Conservation (phyloP, 2,888 invertebrate species). For the Strigamia crassipes region DNA sequence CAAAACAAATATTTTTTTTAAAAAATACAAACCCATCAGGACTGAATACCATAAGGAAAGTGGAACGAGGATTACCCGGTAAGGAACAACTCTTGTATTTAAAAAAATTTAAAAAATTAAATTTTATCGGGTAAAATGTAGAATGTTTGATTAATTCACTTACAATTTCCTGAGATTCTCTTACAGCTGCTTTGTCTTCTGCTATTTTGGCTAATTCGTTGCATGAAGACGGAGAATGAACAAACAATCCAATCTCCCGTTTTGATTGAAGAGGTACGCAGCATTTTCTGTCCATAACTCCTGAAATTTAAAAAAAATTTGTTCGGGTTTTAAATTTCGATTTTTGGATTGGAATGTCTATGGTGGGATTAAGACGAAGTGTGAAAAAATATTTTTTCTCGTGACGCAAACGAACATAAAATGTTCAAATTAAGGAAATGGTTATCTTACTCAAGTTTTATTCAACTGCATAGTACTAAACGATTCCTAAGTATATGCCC, state of each 20-base stretch:
- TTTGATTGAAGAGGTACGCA: slow-evolving; percentile 14
- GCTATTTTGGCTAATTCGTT: slow-evolving; percentile 36
- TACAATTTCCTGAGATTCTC: slow-evolving; percentile 44
- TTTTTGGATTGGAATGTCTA: background rate
- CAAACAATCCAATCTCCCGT: slow-evolving; percentile 43
- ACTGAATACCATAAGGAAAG: slow-evolving; percentile 86
- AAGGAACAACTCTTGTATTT: slow-evolving; percentile 13
- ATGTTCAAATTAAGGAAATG: background rate
- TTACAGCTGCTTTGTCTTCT: slow-evolving; percentile 48
- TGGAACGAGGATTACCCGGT: slow-evolving; percentile 74
- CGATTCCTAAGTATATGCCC: background rate
- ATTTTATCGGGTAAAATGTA: background rate
- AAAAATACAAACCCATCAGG: slow-evolving; percentile 73
- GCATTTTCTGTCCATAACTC: slow-evolving; percentile 2
- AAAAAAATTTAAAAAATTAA: background rate
- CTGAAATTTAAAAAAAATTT: background rate
- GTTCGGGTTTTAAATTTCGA: background rate
- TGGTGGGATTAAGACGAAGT: background rate
- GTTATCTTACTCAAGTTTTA: slow-evolving; percentile 18
- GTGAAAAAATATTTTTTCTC: slow-evolving; percentile 2
- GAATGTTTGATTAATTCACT: background rate
- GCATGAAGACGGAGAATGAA: background rate
- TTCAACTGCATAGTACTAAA: slow-evolving; percentile 14
- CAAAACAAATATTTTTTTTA: no score
- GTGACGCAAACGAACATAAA: background rate